Conservation (phyloP, 2,888 invertebrate genomes). For the Machimus atricapillus region DNA sequence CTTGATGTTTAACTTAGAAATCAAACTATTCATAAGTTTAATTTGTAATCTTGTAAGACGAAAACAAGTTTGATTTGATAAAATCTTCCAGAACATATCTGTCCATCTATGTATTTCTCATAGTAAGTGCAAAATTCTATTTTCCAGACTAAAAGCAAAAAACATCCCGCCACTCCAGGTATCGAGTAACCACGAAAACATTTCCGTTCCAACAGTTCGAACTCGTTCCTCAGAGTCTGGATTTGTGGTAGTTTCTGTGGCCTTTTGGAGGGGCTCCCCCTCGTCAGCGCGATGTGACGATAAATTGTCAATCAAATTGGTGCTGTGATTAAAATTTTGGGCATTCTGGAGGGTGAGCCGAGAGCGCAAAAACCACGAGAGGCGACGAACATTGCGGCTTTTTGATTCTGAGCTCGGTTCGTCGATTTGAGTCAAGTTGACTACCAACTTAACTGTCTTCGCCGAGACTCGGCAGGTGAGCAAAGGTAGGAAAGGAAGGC, state of each 20-base stretch:
- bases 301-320: conserved; percentile 15
- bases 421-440: background rate
- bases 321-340: background rate
- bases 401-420: background rate
- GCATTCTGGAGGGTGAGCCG: background rate
- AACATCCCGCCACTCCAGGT: background rate
- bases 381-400: background rate
- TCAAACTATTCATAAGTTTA: background rate
- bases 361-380: background rate
- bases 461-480: conserved; percentile 12
- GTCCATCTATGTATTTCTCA: background rate
- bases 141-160: background rate
- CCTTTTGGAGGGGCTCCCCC: background rate
- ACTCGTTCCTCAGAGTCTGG: background rate
- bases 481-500: conserved; percentile 7
- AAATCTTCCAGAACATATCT: background rate
- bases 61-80: background rate
- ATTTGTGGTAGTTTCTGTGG: background rate
- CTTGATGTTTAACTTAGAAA: background rate
- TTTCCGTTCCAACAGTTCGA: background rate
- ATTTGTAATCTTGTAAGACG: background rate
- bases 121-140: background rate
- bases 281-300: background rate
- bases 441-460: conserved; percentile 23
- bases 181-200: background rate